These are phyloP conservation scores for Pseudomyrmex concolor DNA, from an alignment of 1,140 invertebrate genomes.

Conservation along the genomic window DNA sequence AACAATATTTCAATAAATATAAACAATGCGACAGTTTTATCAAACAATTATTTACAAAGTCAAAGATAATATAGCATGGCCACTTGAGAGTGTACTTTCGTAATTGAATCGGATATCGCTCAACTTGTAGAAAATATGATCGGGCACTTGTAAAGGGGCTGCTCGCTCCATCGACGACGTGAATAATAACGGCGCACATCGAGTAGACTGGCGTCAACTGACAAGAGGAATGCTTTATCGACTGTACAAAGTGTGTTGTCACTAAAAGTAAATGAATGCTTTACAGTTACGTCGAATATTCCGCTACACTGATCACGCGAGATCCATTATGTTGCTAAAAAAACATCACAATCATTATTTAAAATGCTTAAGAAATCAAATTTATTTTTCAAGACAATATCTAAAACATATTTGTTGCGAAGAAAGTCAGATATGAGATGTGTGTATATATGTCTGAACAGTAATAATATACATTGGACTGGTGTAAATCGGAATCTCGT, in stretches of 20 bases:
- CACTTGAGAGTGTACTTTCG: slow-evolving; percentile 30
- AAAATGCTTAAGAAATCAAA: neutral
- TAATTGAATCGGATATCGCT: slow-evolving; percentile 60
- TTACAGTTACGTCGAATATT: slow-evolving; percentile 31
- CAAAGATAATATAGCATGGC: slow-evolving; percentile 17
- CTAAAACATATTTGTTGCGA: neutral
- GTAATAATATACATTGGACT: slow-evolving; percentile 53
- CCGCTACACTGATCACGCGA: slow-evolving; percentile 1
- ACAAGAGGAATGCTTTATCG: slow-evolving; percentile 52
- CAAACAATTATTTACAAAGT: slow-evolving; percentile 19
- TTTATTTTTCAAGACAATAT: neutral
- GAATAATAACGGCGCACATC: slow-evolving; percentile 57
- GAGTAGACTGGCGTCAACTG: slow-evolving; percentile 29
- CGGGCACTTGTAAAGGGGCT: slow-evolving; percentile 45
- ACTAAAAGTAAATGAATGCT: slow-evolving; percentile 58
- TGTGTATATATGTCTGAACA: slow-evolving; percentile 33
- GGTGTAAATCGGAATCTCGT: slow-evolving; percentile 35
- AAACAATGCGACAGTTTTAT: neutral
- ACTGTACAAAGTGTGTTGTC: slow-evolving; percentile 59
- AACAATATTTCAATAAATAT: neutral
- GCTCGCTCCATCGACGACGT: slow-evolving; percentile 52
- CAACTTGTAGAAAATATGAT: slow-evolving; percentile 46
- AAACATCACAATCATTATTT: slow-evolving; percentile 8
- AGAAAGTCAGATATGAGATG: neutral
- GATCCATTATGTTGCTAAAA: slow-evolving; percentile 38